These are phyloP conservation scores for Ochropleura plecta DNA, from an alignment of 2,888 invertebrate species.

Conservation along the genomic window DNA sequence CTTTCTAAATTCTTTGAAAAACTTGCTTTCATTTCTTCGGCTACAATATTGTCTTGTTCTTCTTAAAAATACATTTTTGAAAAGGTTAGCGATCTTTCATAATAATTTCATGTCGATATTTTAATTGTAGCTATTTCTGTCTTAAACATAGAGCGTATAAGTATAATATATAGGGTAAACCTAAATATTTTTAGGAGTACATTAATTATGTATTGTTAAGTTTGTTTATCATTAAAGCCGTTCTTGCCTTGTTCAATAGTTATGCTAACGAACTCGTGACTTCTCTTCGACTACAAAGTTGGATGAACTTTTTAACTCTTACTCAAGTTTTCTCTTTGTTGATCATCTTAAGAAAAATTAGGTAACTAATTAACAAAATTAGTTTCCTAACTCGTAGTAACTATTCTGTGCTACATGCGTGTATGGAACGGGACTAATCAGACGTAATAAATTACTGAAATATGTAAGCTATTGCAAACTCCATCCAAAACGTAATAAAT, in stretches of 20 bases:
- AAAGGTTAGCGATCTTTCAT: not conserved
- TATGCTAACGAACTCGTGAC: conserved; percentile 44
- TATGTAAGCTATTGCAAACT: conserved; percentile 46
- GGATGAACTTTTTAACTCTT: conserved; percentile 43
- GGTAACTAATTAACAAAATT: conserved; percentile 21
- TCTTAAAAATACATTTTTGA: conserved; percentile 3
- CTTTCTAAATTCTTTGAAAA: conserved; percentile 40
- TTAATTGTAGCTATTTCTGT: not conserved
- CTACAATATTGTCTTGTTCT: conserved; percentile 20
- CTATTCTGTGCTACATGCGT: not conserved
- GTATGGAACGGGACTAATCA: conserved; percentile 6
- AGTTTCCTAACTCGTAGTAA: not conserved
- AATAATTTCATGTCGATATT: conserved; percentile 13
- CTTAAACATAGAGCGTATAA: conserved; percentile 9
- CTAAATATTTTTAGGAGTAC: conserved; percentile 29
- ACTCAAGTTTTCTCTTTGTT: conserved; percentile 36
- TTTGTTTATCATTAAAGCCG: conserved; percentile 33
- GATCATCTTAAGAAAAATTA: conserved; percentile 17
- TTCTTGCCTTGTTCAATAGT: conserved; percentile 25
- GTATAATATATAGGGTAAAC: not conserved
- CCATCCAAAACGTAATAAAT: conserved; percentile 18
- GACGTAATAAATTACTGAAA: conserved; percentile 33
- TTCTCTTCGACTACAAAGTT: conserved; percentile 26
- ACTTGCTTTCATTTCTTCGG: conserved; percentile 27
- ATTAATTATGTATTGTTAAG: conserved; percentile 32